Evolutionary conservation across 1,140 invertebrate species (phyloP), one percentile per base, ranked within the genome.

Genomic region (Dendroctonus valens): DNA sequence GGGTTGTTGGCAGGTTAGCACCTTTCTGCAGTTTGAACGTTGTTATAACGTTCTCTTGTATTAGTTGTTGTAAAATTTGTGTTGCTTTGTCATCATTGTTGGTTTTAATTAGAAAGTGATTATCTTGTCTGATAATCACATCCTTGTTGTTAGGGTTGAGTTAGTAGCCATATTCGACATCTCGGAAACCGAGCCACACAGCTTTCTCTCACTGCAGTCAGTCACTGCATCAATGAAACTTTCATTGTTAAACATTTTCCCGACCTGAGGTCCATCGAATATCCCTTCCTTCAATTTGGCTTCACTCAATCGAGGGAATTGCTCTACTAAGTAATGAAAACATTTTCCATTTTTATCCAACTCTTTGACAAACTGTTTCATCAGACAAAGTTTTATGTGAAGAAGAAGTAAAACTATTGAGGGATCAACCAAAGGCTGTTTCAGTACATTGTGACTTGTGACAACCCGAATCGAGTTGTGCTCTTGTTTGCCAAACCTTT

Each of bases 381-480:
- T 59, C 70, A 38, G 76, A 55, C 7, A 72, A 39, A 75, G 58
- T 59, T 77, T 80, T 9, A 79, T 78, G 69, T 79, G 74, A 8
- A 78, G 53, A 67, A 73, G 73, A 51, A 78, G 57, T 41, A 75
- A 66, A 41, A 75, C 71, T 67, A 72, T 69, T 7, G 71, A 62
- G 59, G 55, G 50, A 6, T 42, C n/a, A n/a, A n/a, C n/a, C 40
- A 67, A 61, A 7, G 50, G 40, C 14, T 42, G 15, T n/a, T 59
- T 12, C 14, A 26, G 51, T 12, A 59, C 46, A 51, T 49, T 59
- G n/a, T n/a, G n/a, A n/a, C n/a, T n/a, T n/a, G n/a, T n/a, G n/a
- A n/a, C n/a, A n/a, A n/a, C n/a, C n/a, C n/a, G n/a, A n/a, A n/a
- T n/a, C n/a, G n/a, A n/a, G n/a, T 14, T 3, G 39, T 66, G 0